Base-by-base conservation (phyloP, 2,888 invertebrate species). In the Drosophila sordidapex region DNA sequence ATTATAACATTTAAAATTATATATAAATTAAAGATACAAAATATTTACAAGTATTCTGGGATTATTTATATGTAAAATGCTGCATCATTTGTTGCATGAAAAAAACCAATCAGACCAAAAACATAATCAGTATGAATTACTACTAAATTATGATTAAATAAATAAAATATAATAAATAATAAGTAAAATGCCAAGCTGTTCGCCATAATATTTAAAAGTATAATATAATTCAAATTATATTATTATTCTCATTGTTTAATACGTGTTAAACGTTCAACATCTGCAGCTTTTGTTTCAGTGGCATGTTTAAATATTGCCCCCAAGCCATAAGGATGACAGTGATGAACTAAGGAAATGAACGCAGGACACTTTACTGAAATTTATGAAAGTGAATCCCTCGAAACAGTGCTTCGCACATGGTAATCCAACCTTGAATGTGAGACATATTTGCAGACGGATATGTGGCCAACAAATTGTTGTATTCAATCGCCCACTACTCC, bases 401-500 rank as follows among this genome's bases (percentile, higher is more conserved):
- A 65, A 33, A 58, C 70, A 82, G 82, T 81, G 52, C 18, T 59
- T 53, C n/a, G 60, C 54, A 52, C 27, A 60, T 57, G 72, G 46
- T 62, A 58, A 79, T 67, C 49, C 51, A 59, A 57, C 51, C 51
- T 43, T 25, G 53, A 36, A 72, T 79, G 74, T 59, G 58, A 58
- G 66, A 54, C 58, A 67, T 71, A 66, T 79, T 71, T 71, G 57
- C 76, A 85, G 64, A 48, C 76, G 68, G 64, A 76, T 76, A 64
- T 49, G 63, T 60, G 69, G 56, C 60, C 49, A 40, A 51, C 75
- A 72, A 89, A 81, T 78, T 66, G 67, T 59, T 48, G 38, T 43
- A 38, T 31, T 18, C 35, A 29, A 48, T 18, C 21, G 49, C 33
- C 29, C n/a, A 18, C 15, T 18, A 46, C 29, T n/a, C 59, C 33